A percentile compares a stretch with the other conserved stretches of the same genome.
phyloP scores from a whole-genome alignment of 2,113 vertebrate genomes.

The Corythoichthys intestinalis region DNA sequence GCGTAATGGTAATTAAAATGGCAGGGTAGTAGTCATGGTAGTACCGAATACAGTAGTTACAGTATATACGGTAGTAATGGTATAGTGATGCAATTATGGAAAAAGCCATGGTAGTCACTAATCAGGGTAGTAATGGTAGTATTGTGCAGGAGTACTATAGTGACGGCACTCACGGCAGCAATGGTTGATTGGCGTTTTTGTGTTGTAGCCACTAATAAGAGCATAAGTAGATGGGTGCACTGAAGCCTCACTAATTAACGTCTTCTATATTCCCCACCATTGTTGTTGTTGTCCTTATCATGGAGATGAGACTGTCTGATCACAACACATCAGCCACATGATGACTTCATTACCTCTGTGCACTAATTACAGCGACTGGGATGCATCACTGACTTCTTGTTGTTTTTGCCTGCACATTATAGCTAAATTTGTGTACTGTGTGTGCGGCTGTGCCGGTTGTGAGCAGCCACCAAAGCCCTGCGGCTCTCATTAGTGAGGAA shows the following conservation, averaged over 20 bases:
- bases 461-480: conserved; percentile 59
- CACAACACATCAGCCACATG: background rate
- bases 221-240: background rate
- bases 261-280: background rate
- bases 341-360: background rate
- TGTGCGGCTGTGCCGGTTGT: conserved; percentile 30
- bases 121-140: background rate
- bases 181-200: background rate
- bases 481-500: conserved; percentile 62
- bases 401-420: background rate
- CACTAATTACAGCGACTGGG: conserved; percentile 23
- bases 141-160: background rate
- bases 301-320: background rate
- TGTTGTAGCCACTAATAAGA: background rate
- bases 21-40: too few species aligned
- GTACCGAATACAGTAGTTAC: too few species aligned
- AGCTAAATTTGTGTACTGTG: background rate
- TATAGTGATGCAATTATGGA: too few species aligned
- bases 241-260: background rate
- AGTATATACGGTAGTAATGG: too few species aligned
- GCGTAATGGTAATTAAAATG: too few species aligned
- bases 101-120: too few species aligned
- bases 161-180: background rate
- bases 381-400: background rate
- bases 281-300: background rate